Evolutionary conservation across 2,113 vertebrate species (phyloP).

Genomic region (Suricata suricatta): DNA sequence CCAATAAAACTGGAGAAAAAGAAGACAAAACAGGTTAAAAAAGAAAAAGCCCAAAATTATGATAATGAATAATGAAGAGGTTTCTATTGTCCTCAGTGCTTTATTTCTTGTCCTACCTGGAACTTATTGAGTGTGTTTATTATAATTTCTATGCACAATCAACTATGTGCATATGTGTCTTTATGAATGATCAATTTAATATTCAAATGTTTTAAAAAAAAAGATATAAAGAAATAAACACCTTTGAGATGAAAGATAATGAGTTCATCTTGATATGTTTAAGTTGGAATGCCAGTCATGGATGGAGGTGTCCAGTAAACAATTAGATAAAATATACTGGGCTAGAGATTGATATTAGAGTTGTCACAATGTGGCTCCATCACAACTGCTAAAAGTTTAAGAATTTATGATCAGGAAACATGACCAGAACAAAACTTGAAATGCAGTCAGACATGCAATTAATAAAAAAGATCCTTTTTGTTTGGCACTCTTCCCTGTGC

Average conservation of each 20-base stretch:
- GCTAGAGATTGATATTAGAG: neutral
- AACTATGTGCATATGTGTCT: neutral
- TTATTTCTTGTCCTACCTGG: neutral
- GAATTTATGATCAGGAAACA: neutral
- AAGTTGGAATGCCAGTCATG: neutral
- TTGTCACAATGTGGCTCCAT: neutral
- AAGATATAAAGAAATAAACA: neutral
- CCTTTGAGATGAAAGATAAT: neutral
- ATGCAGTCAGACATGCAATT: neutral
- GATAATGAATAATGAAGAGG: neutral
- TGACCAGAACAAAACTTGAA: neutral
- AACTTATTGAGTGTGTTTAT: neutral
- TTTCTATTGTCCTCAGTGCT: neutral
- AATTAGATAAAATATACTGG: neutral
- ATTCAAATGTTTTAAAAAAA: neutral
- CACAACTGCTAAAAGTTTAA: neutral
- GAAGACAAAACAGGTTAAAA: neutral
- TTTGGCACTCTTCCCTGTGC: neutral
- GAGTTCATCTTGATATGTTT: neutral
- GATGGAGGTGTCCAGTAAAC: neutral
- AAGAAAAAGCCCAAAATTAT: neutral
- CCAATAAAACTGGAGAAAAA: neutral
- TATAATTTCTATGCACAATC: neutral
- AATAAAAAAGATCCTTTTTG: neutral
- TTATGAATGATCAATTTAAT: neutral